Conservation (phyloP, 2,888 invertebrate genomes). For the Drymonia ruficornis region DNA sequence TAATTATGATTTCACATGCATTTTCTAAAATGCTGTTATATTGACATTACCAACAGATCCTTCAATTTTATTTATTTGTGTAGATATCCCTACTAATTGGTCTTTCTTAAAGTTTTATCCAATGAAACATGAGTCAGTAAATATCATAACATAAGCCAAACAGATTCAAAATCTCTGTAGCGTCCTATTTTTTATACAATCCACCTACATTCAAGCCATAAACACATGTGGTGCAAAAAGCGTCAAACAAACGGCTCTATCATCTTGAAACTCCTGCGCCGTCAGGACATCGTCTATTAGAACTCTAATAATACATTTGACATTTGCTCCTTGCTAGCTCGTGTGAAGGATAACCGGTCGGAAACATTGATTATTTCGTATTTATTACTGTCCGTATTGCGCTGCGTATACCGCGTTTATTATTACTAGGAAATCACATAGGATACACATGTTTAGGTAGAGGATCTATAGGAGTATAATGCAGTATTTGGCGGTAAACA, state of each 20-base stretch:
- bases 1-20: too few relatives aligned
- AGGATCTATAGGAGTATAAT: too few relatives aligned
- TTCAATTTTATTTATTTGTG: too few relatives aligned
- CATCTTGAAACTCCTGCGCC: neutral
- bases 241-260: neutral
- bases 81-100: too few relatives aligned
- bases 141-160: too few relatives aligned
- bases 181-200: neutral
- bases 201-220: neutral
- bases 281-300: slow-evolving; percentile 15
- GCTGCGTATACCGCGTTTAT: slow-evolving; percentile 9
- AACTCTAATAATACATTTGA: slow-evolving; percentile 32
- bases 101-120: too few relatives aligned
- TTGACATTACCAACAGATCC: too few relatives aligned
- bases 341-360: slow-evolving; percentile 41
- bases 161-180: neutral
- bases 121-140: too few relatives aligned
- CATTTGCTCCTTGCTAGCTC: slow-evolving; percentile 35
- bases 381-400: slow-evolving; percentile 23
- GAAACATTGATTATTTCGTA: slow-evolving; percentile 22
- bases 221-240: neutral
- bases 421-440: neutral
- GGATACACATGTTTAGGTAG: too few relatives aligned
- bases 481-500: too few relatives aligned
- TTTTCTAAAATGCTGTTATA: too few relatives aligned